These are phyloP conservation scores for Daphoenositta chrysoptera DNA, from an alignment of 2,113 vertebrate genomes.

Conservation along the genomic window DNA sequence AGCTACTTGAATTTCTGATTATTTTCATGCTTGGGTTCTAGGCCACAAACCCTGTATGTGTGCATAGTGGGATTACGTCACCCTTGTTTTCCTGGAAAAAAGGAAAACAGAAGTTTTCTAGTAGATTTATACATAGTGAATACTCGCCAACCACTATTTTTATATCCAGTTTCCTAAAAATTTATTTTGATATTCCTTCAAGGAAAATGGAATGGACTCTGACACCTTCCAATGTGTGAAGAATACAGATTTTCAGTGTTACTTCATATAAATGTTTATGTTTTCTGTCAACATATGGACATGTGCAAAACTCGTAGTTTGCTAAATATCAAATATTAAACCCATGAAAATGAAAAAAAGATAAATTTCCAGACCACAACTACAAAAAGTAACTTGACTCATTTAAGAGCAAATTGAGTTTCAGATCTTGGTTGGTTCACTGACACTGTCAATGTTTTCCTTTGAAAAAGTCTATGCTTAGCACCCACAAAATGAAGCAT, in stretches of 20 bases:
- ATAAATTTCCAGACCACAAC: background rate
- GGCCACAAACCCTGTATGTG: fast-evolving
- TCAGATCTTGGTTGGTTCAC: background rate
- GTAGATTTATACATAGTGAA: background rate
- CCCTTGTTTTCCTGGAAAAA: background rate
- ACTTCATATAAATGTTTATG: background rate
- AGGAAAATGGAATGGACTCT: background rate
- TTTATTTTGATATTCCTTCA: background rate
- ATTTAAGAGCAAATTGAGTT: background rate
- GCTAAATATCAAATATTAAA: background rate
- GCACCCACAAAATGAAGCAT: background rate
- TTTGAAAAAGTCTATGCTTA: background rate
- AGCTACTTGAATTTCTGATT: background rate
- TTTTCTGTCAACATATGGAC: slow-evolving; percentile 24
- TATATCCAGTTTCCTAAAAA: background rate
- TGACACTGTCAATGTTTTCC: background rate
- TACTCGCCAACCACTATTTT: background rate
- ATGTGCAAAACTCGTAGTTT: background rate
- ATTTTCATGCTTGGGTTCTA: background rate
- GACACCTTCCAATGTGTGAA: background rate
- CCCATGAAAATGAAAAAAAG: background rate
- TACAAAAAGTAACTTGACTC: background rate
- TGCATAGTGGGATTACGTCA: background rate
- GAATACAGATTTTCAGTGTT: slow-evolving; percentile 3
- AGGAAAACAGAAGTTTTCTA: background rate